Base-by-base conservation (phyloP, 2,797 vertebrate species). In the Darevskia nairensis region DNA sequence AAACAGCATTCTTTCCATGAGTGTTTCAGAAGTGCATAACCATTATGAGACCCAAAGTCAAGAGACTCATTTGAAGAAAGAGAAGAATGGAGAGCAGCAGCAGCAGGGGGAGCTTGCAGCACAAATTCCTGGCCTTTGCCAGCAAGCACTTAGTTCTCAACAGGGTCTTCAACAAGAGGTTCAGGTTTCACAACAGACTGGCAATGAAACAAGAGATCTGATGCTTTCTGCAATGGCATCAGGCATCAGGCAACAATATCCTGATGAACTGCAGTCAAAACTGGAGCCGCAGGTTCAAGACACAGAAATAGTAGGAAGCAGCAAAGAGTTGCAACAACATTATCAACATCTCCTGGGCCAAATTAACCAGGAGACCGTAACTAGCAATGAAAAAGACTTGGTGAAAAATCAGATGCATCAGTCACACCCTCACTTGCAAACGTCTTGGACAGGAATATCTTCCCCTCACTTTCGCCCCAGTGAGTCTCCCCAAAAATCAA, bases 381-480 rank as follows among this genome's bases (percentile, higher is more conserved):
- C 94, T 80, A 71, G 94, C 72, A 94, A 87, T 86, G 93, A 95
- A 84, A 94, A 94, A 93, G 95, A 96, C 83, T 96, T 96, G 85
- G 87, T 66, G 17, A 96, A 94, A 91, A 96, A 93, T n/a, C 93
- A 82, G 5, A 80, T 94, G 84, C 96, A 95, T 87, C 96, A 95
- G 92, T 80, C 90, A 55, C 95, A 94, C 87, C 79, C 6, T 71
- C 97, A 94, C 64, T 92, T 95, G 80, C 97, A 97, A 91, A 94
- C 96, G 84, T 96, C 95, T 72, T 99, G 98, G 98, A 97, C 97
- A 89, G 97, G 98, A 92, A 90, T 97, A 89, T 97, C 97, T 94
- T 95, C 97, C 85, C 94, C 96, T 82, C 97, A 94, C 87, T 96
- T 96, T 88, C 91, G 55, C 88, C 94, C 96, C 72, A 89, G 92